A percentile compares a stretch with the other conserved stretches of the same genome.
Evolutionary conservation across 92 coral and sea anemone species (phyloP).

Genomic region (Phenganax stokvisi): DNA sequence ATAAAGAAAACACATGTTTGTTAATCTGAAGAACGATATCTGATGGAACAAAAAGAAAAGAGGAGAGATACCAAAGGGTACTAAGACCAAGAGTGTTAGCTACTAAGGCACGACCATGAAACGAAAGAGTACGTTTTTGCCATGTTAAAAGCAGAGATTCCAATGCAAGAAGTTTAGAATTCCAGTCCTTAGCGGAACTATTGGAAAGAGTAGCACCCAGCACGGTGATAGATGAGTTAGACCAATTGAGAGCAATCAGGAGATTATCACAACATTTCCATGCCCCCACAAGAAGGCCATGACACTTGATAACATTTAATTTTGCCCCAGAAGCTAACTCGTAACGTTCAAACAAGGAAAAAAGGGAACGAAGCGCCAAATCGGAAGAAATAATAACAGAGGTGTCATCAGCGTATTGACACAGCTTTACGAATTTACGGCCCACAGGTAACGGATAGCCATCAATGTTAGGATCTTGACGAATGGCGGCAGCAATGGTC

Average conservation of each 20-base stretch:
- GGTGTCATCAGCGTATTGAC: constrained; percentile 48
- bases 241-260: neutral
- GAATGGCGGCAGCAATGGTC: constrained; percentile 7
- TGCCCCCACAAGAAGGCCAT: constrained; percentile 28
- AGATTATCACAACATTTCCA: neutral
- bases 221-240: neutral
- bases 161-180: constrained; percentile 3
- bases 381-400: constrained; percentile 24
- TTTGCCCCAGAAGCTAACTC: constrained; percentile 16
- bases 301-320: neutral
- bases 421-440: neutral
- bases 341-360: neutral
- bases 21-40: neutral
- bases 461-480: constrained; percentile 7
- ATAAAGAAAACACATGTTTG: neutral
- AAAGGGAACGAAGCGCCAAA: neutral
- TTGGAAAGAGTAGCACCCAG: constrained; percentile 22
- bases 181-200: constrained; percentile 11
- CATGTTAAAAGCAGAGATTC: neutral
- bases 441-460: neutral
- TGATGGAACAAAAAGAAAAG: neutral
- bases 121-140: constrained; percentile 16
- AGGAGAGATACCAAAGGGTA: constrained; percentile 41
- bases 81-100: constrained; percentile 36
- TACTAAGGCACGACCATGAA: neutral